Conservation (phyloP, 1,140 invertebrate genomes). For the Pygmarrhopalites habei region DNA sequence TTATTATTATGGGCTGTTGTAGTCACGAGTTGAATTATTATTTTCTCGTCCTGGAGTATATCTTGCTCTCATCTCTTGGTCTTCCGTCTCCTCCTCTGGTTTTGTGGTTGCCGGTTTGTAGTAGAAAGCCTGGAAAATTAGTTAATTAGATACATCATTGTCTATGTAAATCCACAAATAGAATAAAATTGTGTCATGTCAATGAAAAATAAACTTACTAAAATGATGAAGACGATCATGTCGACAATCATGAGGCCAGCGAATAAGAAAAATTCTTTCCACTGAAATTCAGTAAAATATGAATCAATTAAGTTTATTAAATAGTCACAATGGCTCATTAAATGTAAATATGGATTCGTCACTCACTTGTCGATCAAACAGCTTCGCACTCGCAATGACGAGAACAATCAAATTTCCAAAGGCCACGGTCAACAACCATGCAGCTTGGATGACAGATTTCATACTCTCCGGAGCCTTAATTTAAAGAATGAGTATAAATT, state of each 20-base stretch:
- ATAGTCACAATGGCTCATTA: not conserved
- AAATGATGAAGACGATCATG: conserved; percentile 68
- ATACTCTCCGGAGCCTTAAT: conserved; percentile 83
- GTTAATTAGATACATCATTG: too few species aligned
- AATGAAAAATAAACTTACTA: too few species aligned
- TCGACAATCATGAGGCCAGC: conserved; percentile 74
- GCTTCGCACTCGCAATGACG: conserved; percentile 64
- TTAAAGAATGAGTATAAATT: too few species aligned
- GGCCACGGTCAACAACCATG: conserved; percentile 81
- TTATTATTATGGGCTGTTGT: too few species aligned
- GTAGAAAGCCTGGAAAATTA: too few species aligned
- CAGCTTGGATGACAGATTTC: conserved; percentile 84
- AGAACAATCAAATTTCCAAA: conserved; percentile 86
- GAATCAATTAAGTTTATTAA: not conserved
- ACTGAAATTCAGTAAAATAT: conserved; percentile 54
- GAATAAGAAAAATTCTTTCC: conserved; percentile 80
- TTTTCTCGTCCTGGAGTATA: too few species aligned
- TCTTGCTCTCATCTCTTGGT: too few species aligned
- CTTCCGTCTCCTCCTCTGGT: too few species aligned
- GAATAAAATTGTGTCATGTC: too few species aligned
- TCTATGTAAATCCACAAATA: too few species aligned
- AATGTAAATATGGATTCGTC: conserved; percentile 2
- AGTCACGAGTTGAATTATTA: too few species aligned
- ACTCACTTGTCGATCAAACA: conserved; percentile 57
- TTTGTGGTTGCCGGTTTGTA: too few species aligned